Base-by-base conservation (phyloP, 1,140 invertebrate species). In the Tetragonula clypearis region DNA sequence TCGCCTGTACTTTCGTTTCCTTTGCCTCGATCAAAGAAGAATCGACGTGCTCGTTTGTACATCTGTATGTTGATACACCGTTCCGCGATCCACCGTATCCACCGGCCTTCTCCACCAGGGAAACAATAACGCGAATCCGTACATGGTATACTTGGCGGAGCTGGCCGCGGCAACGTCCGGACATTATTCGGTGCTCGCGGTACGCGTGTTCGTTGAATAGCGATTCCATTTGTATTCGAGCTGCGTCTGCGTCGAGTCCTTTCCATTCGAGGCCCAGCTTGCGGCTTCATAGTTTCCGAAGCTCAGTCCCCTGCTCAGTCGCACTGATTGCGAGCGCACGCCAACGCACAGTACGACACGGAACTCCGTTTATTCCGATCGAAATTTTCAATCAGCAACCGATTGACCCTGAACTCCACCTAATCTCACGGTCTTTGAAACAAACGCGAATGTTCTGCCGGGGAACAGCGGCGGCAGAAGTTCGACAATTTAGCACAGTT, bases 161-260 rank as follows among this genome's bases (percentile, higher is more conserved):
- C 30, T 58, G 58, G 17, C 49, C 35, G 5, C 53, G 17, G 30
- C 0, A 60, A 55, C 78, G 74, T 30, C 83, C 26, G 14, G 62
- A 75, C 82, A 86, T 83, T 86, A 86, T 83, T 86, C 78, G 84
- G 80, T 73, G 72, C 53, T 62, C 62, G 58, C 62, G 55, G 41
- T 86, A 65, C 87, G 65, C 79, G 84, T 82, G 79, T 82, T 68
- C 82, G 83, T 82, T 91, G 90, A 88, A 91, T 88, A 80, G 87
- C 89, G 77, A 90, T 90, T 91, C 89, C 85, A 92, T 93, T 93
- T 90, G 91, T 92, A 92, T 93, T 89, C 92, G 81, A 83, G 74
- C 84, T 87, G 87, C 89, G 91, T 92, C 80, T 49, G 21, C 53
- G 5, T 41, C 41, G 53, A 55, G 75, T 71, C 66, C 82, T 62